Evolutionary conservation across 2,797 vertebrate genomes (phyloP).

Genomic region (Macropus fuliginosus): DNA sequence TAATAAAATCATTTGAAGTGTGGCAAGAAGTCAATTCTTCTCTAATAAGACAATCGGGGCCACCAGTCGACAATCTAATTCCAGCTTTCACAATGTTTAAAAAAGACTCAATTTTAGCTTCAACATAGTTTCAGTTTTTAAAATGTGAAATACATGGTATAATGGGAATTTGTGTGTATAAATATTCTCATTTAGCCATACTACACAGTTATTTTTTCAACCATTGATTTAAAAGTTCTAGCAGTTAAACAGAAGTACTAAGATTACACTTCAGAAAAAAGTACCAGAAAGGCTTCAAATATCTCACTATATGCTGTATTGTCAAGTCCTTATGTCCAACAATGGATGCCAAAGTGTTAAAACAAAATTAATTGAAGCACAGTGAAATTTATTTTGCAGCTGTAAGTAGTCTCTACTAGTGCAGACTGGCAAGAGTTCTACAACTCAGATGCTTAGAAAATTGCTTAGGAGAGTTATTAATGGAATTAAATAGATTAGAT

Average conservation of each 20-base stretch:
- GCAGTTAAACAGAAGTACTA: conserved; percentile 12
- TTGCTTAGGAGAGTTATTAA: not conserved
- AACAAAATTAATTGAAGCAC: conserved; percentile 36
- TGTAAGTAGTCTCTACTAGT: not conserved
- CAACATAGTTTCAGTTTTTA: conserved; percentile 16
- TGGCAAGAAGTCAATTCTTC: conserved; percentile 18
- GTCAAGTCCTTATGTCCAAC: conserved; percentile 1
- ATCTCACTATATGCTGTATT: not conserved
- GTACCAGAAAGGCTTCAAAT: not conserved
- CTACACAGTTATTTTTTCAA: not conserved
- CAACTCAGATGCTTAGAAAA: not conserved
- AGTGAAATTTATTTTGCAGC: conserved; percentile 10
- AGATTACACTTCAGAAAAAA: not conserved
- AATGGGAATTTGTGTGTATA: not conserved
- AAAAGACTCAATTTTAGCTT: not conserved
- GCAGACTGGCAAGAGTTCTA: not conserved
- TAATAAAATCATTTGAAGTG: conserved; percentile 17
- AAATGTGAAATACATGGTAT: not conserved
- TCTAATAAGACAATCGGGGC: not conserved
- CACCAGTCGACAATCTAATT: conserved; percentile 18
- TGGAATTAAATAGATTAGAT: not conserved
- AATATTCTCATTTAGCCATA: not conserved
- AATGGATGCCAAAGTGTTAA: not conserved
- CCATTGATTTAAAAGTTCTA: not conserved
- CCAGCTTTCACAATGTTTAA: conserved; percentile 19